Base-by-base conservation (phyloP, 2,888 invertebrate genomes). In the Callyntrura guangdongensis region DNA sequence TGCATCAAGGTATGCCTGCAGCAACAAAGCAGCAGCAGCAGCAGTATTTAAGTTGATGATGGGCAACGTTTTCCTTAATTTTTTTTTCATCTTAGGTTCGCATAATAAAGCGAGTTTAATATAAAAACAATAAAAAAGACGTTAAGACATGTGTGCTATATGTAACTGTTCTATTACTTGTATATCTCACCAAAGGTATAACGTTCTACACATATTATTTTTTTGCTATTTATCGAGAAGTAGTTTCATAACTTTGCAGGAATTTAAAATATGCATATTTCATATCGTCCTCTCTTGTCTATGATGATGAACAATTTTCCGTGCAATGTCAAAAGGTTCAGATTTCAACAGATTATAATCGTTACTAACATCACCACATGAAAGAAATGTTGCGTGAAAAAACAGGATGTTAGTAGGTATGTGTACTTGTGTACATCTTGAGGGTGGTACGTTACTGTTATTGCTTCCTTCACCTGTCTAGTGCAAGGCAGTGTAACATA, bases 291-390 rank as follows among this genome's bases (percentile, higher is more conserved):
- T 36, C 36, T 36, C 36, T 6, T 36, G 36, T 36, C 36, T 36
- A 36, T 36, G 36, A 36, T 36, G 36, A 36, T 36, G 36, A 36
- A 6, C 69, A 61, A 53, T 77, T 47, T 77, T 17, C 45, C 14
- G 17, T 36, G 27, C 64, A 22, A 64, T 82, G 82, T 82, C 82
- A 82, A 82, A 64, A 81, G 82, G 64, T 64, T 61, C 56, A 61
- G 61, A n/a, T 17, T 8, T 17, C 61, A 61, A 17, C 14, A 4
- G 9, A 56, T 56, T n/a, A n/a, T 56, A 8, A 20, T 61, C 17
- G 17, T 61, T 17, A 61, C 3, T 17, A 61, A 3, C 61, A 61
- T 61, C 17, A 61, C 17, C 61, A 36, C 36, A 36, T 4, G 36
- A 36, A 36, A 6, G 36, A 79, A 4, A 79, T 0, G n/a, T 27